A percentile compares a stretch with the other conserved stretches of the same genome.
phyloP scores from a whole-genome alignment of 2,888 invertebrate species.

The Melanargia galathea region DNA sequence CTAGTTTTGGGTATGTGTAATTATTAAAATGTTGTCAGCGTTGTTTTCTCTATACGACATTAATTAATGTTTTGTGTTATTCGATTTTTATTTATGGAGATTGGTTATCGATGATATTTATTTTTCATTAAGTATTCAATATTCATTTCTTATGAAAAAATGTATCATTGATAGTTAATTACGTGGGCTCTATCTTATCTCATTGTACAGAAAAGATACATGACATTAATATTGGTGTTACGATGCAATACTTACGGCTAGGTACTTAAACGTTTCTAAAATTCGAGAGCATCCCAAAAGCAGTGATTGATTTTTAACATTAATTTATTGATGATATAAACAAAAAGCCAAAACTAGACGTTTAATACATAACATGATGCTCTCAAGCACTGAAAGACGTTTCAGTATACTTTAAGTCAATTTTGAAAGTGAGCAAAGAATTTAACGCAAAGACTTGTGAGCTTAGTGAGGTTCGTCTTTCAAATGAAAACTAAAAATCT shows the following conservation, averaged over 20 bases:
- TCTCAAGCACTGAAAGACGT: background rate
- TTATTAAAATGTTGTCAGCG: slow-evolving; percentile 44
- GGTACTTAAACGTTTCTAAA: background rate
- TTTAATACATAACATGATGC: no score
- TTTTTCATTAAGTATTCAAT: slow-evolving; percentile 13
- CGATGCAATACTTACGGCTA: background rate
- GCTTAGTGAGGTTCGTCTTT: background rate
- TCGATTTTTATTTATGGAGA: slow-evolving; percentile 19
- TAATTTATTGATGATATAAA: background rate
- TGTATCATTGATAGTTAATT: slow-evolving; percentile 2
- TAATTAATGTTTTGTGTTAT: slow-evolving; percentile 23
- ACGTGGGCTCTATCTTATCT: background rate
- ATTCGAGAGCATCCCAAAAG: background rate
- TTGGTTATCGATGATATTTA: slow-evolving; percentile 11
- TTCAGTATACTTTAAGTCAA: background rate
- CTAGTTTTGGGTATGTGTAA: slow-evolving; percentile 60
- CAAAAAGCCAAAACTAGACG: no score
- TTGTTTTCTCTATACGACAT: slow-evolving; percentile 31
- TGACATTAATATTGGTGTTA: background rate
- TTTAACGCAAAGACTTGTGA: background rate
- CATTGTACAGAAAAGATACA: background rate
- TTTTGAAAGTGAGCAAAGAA: background rate
- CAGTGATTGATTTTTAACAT: background rate
- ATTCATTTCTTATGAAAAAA: background rate
- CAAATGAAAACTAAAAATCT: slow-evolving; percentile 13